Conservation (phyloP, 1,140 invertebrate genomes). For the Cydia pomonella region DNA sequence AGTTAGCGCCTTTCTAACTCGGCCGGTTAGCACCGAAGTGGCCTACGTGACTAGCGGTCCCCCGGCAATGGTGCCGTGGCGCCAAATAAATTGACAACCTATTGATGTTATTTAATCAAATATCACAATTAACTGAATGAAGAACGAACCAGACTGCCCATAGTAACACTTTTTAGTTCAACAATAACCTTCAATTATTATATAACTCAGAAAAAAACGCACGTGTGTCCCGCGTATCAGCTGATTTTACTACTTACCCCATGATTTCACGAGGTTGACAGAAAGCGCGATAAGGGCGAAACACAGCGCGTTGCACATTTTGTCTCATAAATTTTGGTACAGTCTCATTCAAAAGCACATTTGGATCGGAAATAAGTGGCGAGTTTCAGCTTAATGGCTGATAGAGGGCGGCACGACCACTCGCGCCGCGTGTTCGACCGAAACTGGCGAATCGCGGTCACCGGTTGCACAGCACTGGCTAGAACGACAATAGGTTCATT, state of each 20-base stretch:
- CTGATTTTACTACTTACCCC: slow-evolving; percentile 74
- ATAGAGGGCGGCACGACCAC: slow-evolving; percentile 65
- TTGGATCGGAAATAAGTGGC: slow-evolving; percentile 53
- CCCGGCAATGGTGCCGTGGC: slow-evolving; percentile 68
- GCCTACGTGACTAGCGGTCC: slow-evolving; percentile 74
- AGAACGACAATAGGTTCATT: slow-evolving; percentile 65
- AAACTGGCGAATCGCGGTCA: slow-evolving; percentile 60
- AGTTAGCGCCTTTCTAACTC: slow-evolving; percentile 40
- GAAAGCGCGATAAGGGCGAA: slow-evolving; percentile 54
- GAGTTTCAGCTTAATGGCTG: slow-evolving; percentile 67
- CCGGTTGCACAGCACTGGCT: slow-evolving; percentile 46
- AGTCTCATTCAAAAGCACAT: slow-evolving; percentile 64
- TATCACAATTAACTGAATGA: slow-evolving; percentile 34
- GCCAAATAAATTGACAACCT: slow-evolving; percentile 70
- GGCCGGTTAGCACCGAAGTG: slow-evolving; percentile 63
- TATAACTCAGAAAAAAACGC: slow-evolving; percentile 58
- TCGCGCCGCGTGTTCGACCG: slow-evolving; percentile 59
- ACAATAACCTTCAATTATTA: slow-evolving; percentile 39
- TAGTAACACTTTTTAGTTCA: slow-evolving; percentile 32
- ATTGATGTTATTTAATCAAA: slow-evolving; percentile 52
- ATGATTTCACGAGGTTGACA: slow-evolving; percentile 57
- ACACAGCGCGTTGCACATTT: slow-evolving; percentile 69
- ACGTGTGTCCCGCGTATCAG: slow-evolving; percentile 67
- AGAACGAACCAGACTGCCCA: slow-evolving; percentile 34
- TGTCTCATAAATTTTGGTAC: slow-evolving; percentile 64